Evolutionary conservation across 2,797 vertebrate species (phyloP).

Genomic region (Poeciliopsis presidionis): DNA sequence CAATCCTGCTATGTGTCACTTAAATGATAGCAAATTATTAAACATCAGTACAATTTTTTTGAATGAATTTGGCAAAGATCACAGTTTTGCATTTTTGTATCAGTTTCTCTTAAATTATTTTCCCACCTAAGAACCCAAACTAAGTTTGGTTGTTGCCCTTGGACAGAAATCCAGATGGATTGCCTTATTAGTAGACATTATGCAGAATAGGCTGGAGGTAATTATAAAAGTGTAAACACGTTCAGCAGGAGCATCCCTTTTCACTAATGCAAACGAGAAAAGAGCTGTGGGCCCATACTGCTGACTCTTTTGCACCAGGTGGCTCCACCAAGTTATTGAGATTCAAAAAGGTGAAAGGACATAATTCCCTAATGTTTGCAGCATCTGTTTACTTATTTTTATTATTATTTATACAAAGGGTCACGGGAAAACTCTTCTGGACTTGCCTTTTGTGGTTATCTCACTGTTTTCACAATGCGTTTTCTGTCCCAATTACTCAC

Average conservation of each 20-base stretch:
- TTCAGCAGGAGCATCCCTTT: slow-evolving; percentile 66
- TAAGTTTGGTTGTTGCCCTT: slow-evolving; percentile 66
- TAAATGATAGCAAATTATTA: slow-evolving; percentile 56
- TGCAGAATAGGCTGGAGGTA: slow-evolving; percentile 72
- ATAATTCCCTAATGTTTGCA: slow-evolving; percentile 51
- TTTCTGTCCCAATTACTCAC: slow-evolving; percentile 1
- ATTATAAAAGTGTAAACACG: slow-evolving; percentile 75
- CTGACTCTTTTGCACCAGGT: slow-evolving; percentile 69
- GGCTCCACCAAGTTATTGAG: slow-evolving; percentile 63
- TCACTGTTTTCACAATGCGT: not conserved
- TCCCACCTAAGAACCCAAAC: slow-evolving; percentile 34
- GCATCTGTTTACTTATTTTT: slow-evolving; percentile 54
- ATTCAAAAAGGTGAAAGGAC: slow-evolving; percentile 63
- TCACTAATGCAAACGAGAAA: slow-evolving; percentile 66
- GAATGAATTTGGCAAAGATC: not conserved
- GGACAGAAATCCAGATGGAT: slow-evolving; percentile 67
- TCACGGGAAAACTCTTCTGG: slow-evolving; percentile 33
- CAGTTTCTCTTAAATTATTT: slow-evolving; percentile 11
- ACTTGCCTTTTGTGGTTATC: not conserved
- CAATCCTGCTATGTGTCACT: slow-evolving; percentile 40
- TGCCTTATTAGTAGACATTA: slow-evolving; percentile 75
- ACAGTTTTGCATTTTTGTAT: slow-evolving; percentile 4
- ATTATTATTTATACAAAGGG: slow-evolving; percentile 19
- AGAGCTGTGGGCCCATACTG: slow-evolving; percentile 53
- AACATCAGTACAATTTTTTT: slow-evolving; percentile 6